Evolutionary conservation across 2,888 invertebrate species (phyloP).

Genomic region (Cosmia trapezina): DNA sequence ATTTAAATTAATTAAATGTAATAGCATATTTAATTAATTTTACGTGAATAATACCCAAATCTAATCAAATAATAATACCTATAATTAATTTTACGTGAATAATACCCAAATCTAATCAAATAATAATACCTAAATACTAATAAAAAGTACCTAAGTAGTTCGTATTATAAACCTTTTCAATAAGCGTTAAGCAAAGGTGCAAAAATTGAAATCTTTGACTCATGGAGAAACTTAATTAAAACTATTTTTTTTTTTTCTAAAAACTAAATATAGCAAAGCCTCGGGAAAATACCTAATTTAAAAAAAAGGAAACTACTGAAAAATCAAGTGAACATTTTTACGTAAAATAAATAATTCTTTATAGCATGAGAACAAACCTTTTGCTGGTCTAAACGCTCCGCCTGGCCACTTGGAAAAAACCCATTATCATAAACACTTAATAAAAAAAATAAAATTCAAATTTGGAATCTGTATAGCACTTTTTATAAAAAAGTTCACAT

Average conservation of each 20-base stretch:
- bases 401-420: slow-evolving; percentile 71
- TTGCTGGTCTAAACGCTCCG: slow-evolving; percentile 69
- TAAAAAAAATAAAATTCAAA: slow-evolving; percentile 59
- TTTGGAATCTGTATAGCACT: slow-evolving; percentile 69
- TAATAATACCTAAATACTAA: not conserved
- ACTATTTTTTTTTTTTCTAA: slow-evolving; percentile 1
- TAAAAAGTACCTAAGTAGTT: not conserved
- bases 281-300: slow-evolving; percentile 1
- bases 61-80: not conserved
- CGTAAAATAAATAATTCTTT: slow-evolving; percentile 23
- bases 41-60: not conserved
- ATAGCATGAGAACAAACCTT: slow-evolving; percentile 65
- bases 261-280: slow-evolving; percentile 6
- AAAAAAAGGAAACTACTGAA: not conserved
- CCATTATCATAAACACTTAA: slow-evolving; percentile 74
- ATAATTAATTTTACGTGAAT: no score
- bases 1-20: not conserved
- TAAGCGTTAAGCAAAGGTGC: slow-evolving; percentile 3
- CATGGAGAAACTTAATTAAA: slow-evolving; percentile 32
- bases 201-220: slow-evolving; percentile 6
- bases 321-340: slow-evolving; percentile 22
- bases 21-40: not conserved
- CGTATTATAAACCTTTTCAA: not conserved
- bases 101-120: not conserved
- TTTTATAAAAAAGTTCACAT: slow-evolving; percentile 84